These are phyloP conservation scores for Suncus etruscus DNA, from an alignment of 2,113 vertebrate species.

Conservation along the genomic window DNA sequence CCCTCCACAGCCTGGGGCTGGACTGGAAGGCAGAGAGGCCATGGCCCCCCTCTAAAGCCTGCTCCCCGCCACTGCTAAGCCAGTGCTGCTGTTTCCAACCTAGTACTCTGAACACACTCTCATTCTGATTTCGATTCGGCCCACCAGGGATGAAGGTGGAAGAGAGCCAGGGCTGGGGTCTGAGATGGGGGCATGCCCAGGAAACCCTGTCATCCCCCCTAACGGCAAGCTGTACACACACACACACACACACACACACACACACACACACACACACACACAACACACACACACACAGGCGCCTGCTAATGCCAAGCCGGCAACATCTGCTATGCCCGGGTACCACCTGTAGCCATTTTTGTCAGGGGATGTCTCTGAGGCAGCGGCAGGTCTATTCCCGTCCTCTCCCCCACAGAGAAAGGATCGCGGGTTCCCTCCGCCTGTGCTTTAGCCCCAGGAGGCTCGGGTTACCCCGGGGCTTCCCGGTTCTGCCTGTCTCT, in stretches of 20 bases:
- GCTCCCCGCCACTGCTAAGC: too few relatives aligned
- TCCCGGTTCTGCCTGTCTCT: slow-evolving; percentile 37
- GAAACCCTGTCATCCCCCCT: slow-evolving; percentile 53
- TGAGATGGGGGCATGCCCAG: not conserved
- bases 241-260: too few relatives aligned
- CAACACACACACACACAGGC: not conserved
- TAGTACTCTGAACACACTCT: not conserved
- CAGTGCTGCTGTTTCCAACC: not conserved
- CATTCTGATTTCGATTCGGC: slow-evolving; percentile 65
- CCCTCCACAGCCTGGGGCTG: slow-evolving; percentile 4
- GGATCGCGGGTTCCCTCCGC: slow-evolving; percentile 42
- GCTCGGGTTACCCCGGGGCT: not conserved
- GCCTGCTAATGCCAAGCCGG: slow-evolving; percentile 52
- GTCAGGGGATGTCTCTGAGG: slow-evolving; percentile 75
- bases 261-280: not conserved
- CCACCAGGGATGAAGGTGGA: slow-evolving; percentile 57
- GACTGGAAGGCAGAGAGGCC: not conserved
- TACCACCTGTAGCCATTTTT: slow-evolving; percentile 87
- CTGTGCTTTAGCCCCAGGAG: slow-evolving; percentile 52
- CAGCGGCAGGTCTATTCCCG: slow-evolving; percentile 57
- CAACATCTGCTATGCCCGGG: slow-evolving; percentile 70
- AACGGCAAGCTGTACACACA: too few relatives aligned
- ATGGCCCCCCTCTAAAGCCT: too few relatives aligned
- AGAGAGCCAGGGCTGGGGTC: slow-evolving; percentile 34
- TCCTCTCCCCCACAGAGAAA: slow-evolving; percentile 55